Conservation (phyloP, 2,797 vertebrate species). For the Sarcophilus harrisii region DNA sequence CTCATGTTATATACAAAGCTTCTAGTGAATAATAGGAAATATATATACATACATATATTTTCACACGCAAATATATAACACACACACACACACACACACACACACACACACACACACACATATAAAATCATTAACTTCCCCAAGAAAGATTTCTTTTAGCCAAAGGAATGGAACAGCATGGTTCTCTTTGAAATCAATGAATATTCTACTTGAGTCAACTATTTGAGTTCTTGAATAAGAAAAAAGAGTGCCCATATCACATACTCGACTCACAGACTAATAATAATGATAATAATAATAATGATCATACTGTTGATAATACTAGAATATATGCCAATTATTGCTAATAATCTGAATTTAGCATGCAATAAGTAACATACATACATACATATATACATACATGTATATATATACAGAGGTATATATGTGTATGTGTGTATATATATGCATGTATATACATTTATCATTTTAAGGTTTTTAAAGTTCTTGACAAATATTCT, state of each 20-base stretch:
- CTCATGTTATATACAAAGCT: background rate
- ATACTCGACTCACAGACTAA: background rate
- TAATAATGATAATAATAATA: background rate
- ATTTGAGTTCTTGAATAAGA: background rate
- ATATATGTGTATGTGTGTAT: no score
- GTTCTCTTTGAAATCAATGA: background rate
- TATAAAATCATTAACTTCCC: background rate
- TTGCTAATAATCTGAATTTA: background rate
- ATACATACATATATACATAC: background rate
- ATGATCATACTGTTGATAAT: background rate
- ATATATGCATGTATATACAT: background rate
- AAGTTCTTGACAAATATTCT: background rate
- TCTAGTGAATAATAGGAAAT: background rate
- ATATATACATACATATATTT: background rate
- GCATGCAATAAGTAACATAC: background rate
- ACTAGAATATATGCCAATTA: background rate
- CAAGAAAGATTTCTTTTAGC: background rate
- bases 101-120: no score
- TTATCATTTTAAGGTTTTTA: background rate
- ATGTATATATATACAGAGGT: background rate
- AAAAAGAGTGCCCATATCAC: background rate
- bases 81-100: no score
- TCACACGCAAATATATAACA: no score
- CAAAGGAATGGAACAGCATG: background rate
- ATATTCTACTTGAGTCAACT: background rate